These are phyloP conservation scores for Nephotettix cincticeps DNA, from an alignment of 1,140 invertebrate species.

Conservation along the genomic window DNA sequence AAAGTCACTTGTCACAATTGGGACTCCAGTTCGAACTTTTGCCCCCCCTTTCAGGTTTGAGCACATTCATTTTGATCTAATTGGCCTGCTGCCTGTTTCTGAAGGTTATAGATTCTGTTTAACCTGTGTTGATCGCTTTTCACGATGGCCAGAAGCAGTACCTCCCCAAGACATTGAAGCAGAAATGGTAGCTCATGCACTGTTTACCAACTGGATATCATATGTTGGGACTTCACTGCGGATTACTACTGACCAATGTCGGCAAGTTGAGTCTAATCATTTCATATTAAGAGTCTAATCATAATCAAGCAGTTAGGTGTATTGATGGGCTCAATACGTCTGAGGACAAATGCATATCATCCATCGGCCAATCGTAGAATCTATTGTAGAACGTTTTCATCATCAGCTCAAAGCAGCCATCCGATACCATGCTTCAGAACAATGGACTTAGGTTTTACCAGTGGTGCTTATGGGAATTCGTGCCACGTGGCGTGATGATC, in stretches of 20 bases:
- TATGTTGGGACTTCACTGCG: neutral
- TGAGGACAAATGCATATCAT: neutral
- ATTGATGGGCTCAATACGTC: neutral
- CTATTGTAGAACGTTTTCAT: slow-evolving; percentile 47
- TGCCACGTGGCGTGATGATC: slow-evolving; percentile 15
- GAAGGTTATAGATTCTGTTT: slow-evolving; percentile 39
- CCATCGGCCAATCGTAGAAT: neutral
- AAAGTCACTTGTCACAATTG: neutral
- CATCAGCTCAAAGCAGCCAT: slow-evolving; percentile 47
- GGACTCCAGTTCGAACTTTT: neutral
- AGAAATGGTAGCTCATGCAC: slow-evolving; percentile 39
- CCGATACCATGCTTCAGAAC: slow-evolving; percentile 29
- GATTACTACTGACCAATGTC: neutral
- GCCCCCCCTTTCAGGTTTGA: neutral
- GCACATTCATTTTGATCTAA: neutral
- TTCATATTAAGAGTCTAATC: too few relatives aligned
- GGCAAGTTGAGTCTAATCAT: neutral
- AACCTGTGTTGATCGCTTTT: slow-evolving; percentile 42
- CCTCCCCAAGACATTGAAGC: slow-evolving; percentile 39
- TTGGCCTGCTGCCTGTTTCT: slow-evolving; percentile 24
- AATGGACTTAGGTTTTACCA: slow-evolving; percentile 40
- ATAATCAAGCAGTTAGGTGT: neutral
- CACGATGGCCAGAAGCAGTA: slow-evolving; percentile 45
- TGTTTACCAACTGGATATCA: slow-evolving; percentile 28
- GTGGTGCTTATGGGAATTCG: slow-evolving; percentile 43